Conservation (phyloP, 2,113 vertebrate genomes). For the Fulmarus glacialis region DNA sequence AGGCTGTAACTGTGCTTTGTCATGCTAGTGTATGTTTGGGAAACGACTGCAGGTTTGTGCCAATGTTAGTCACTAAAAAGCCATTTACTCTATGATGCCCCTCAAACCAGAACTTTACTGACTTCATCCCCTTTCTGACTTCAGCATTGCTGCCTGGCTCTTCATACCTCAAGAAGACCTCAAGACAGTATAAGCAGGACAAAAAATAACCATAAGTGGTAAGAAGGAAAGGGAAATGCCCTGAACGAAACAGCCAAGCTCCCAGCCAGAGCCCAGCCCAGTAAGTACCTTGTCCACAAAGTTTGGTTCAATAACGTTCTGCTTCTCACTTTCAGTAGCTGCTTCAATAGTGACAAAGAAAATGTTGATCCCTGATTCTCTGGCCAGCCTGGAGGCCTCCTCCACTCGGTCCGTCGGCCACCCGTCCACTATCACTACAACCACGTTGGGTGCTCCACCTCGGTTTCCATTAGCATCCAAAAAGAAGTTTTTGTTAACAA, state of each 20-base stretch:
- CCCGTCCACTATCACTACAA: conserved; percentile 91
- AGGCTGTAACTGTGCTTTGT: neutral
- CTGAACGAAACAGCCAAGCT: neutral
- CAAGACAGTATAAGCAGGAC: neutral
- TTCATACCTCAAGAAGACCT: neutral
- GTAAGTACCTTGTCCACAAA: conserved; percentile 93
- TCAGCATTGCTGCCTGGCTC: neutral
- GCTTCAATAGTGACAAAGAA: conserved; percentile 97
- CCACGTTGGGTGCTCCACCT: conserved; percentile 90
- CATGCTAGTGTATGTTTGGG: neutral
- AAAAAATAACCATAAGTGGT: neutral
- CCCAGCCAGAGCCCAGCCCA: neutral
- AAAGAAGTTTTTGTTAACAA: conserved; percentile 93
- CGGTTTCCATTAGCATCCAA: conserved; percentile 90
- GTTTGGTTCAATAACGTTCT: conserved; percentile 84
- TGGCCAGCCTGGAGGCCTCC: conserved; percentile 89
- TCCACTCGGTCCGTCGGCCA: conserved; percentile 96
- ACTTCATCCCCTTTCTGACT: neutral
- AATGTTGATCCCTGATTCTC: conserved; percentile 97
- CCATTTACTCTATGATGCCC: neutral
- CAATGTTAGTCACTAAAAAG: neutral
- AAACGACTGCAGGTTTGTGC: neutral
- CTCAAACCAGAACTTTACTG: neutral
- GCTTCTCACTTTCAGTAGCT: conserved; percentile 88
- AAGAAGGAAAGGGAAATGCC: neutral